phyloP scores from a whole-genome alignment of 2,113 vertebrate genomes.

The Anseranas semipalmata region DNA sequence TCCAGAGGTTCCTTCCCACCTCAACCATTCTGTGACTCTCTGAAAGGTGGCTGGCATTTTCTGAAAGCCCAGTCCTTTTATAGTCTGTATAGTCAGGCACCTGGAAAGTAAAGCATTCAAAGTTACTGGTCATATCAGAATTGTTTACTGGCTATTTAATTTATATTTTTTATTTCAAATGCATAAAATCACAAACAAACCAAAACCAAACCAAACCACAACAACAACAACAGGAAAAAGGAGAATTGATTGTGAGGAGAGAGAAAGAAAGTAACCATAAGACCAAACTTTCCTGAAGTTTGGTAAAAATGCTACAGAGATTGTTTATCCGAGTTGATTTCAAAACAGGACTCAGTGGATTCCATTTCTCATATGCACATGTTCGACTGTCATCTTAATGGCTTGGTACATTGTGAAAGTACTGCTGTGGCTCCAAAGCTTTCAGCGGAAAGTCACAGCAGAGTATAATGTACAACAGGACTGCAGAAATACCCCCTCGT shows the following conservation, averaged over 20 bases:
- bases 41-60: neutral
- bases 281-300: neutral
- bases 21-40: neutral
- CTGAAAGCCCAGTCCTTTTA: neutral
- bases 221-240: neutral
- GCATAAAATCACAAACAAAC: neutral
- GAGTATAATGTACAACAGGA: neutral
- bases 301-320: neutral
- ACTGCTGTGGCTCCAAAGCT: neutral
- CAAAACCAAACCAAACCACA: neutral
- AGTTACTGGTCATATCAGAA: neutral
- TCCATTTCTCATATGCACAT: neutral
- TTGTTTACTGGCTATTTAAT: neutral
- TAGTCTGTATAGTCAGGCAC: neutral
- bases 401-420: neutral
- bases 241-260: neutral
- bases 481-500: neutral
- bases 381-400: accelerated
- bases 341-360: neutral
- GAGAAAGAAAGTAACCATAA: neutral
- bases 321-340: neutral
- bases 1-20: too few species aligned
- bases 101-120: neutral
- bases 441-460: neutral
- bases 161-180: neutral